These are phyloP conservation scores for Campoletis sonorensis DNA, from an alignment of 1,140 invertebrate species.

Conservation along the genomic window DNA sequence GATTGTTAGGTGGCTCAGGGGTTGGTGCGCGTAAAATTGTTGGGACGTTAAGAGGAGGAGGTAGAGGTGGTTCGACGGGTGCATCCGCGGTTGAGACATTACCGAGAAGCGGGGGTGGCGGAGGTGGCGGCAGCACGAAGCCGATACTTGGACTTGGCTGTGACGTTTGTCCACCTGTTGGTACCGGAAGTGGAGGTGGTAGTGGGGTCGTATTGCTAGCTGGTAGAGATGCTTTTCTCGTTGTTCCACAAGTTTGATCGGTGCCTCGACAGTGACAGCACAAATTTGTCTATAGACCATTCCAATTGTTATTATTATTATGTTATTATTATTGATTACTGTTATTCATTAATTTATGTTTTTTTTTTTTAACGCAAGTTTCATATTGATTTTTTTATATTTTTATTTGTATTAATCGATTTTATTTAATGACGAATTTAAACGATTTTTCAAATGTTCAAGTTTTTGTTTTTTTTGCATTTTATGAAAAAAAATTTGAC, in stretches of 20 bases:
- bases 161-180: constrained; percentile 61
- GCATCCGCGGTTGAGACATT: constrained; percentile 61
- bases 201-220: constrained; percentile 56
- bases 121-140: constrained; percentile 70
- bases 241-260: constrained; percentile 68
- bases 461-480: too few species aligned
- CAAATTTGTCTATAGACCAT: constrained; percentile 69
- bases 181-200: constrained; percentile 63
- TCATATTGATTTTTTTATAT: too few species aligned
- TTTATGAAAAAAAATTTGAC: too few species aligned
- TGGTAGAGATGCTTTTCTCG: constrained; percentile 69
- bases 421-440: too few species aligned
- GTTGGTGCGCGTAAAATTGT: constrained; percentile 68
- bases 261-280: constrained; percentile 74
- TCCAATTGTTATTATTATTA: too few species aligned
- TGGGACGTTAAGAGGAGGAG: constrained; percentile 70
- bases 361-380: too few species aligned
- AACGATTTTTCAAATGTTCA: too few species aligned
- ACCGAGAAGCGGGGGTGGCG: constrained; percentile 74
- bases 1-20: constrained; percentile 69
- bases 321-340: too few species aligned
- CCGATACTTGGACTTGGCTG: constrained; percentile 68
- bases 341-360: too few species aligned
- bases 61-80: constrained; percentile 67
- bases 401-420: too few species aligned